Percentiles rank a stretch among this genome's conserved stretches.
phyloP scores from a whole-genome alignment of 2,113 vertebrate species.

The Oceanodroma tethys region DNA sequence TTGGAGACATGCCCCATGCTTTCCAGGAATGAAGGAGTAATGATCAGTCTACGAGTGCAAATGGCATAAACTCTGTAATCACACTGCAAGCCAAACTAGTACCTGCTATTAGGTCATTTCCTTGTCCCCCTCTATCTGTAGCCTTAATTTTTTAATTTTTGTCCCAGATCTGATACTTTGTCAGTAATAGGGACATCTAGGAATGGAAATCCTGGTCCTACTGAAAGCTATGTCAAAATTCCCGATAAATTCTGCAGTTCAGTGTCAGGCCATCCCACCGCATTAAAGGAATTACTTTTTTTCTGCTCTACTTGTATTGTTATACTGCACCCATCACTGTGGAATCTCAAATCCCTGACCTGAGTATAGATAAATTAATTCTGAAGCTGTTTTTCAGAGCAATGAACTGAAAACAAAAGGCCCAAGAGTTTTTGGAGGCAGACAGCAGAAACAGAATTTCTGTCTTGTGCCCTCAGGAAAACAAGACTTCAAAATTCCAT shows the following conservation, averaged over 20 bases:
- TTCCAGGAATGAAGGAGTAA: neutral
- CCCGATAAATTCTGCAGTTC: neutral
- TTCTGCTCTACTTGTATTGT: neutral
- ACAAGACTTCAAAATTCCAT: neutral
- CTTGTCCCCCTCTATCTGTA: neutral
- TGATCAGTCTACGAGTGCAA: neutral
- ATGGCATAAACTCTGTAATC: neutral
- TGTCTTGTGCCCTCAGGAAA: neutral
- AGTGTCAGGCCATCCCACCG: fast-evolving
- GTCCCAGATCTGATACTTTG: neutral
- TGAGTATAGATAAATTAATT: neutral
- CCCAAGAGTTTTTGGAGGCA: neutral
- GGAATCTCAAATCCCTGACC: neutral
- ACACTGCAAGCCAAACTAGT: neutral
- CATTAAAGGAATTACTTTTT: neutral
- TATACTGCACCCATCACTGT: neutral
- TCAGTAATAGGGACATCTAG: neutral
- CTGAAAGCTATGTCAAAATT: neutral
- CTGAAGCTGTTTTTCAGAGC: neutral
- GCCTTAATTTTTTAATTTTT: neutral
- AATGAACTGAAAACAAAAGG: neutral
- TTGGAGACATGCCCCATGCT: neutral
- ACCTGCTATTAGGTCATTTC: neutral
- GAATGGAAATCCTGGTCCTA: neutral
- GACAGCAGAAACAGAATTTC: neutral